phyloP scores from a whole-genome alignment of 92 coral and sea anemone species.

The Micromussa lordhowensis region DNA sequence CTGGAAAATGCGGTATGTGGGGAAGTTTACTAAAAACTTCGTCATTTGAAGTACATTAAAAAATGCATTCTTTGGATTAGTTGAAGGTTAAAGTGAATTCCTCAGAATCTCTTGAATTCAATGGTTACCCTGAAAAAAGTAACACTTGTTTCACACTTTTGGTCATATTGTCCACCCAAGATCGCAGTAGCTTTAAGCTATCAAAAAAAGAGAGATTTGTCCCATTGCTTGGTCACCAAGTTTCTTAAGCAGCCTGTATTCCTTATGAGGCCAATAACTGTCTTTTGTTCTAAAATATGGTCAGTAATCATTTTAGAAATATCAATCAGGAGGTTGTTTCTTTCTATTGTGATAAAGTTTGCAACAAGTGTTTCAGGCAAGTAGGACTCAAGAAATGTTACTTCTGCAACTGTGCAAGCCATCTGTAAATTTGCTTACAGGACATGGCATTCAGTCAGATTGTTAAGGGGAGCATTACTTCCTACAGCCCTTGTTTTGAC shows the following conservation, averaged over 20 bases:
- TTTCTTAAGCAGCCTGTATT: constrained; percentile 32
- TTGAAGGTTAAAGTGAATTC: not conserved
- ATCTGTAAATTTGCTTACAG: constrained; percentile 58
- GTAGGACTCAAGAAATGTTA: constrained; percentile 50
- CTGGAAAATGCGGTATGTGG: no score
- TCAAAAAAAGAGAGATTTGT: constrained; percentile 42
- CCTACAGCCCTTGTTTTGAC: constrained; percentile 53
- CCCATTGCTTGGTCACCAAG: constrained; percentile 45
- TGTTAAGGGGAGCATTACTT: constrained; percentile 45
- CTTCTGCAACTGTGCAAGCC: constrained; percentile 49
- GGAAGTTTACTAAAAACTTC: not conserved
- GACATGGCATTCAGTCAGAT: constrained; percentile 39
- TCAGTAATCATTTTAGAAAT: constrained; percentile 38
- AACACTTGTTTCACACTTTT: constrained; percentile 44
- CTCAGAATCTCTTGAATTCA: not conserved
- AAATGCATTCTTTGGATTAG: not conserved
- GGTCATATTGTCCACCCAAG: constrained; percentile 44
- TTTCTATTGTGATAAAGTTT: constrained; percentile 21
- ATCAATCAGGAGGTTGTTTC: constrained; percentile 39
- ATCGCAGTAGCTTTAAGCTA: constrained; percentile 24
- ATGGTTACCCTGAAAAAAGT: not conserved
- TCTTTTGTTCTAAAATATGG: constrained; percentile 26
- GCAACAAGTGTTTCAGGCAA: constrained; percentile 47
- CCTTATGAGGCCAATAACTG: no score
- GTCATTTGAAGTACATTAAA: not conserved